phyloP scores from a whole-genome alignment of 2,113 vertebrate genomes.

The Bufo bufo region DNA sequence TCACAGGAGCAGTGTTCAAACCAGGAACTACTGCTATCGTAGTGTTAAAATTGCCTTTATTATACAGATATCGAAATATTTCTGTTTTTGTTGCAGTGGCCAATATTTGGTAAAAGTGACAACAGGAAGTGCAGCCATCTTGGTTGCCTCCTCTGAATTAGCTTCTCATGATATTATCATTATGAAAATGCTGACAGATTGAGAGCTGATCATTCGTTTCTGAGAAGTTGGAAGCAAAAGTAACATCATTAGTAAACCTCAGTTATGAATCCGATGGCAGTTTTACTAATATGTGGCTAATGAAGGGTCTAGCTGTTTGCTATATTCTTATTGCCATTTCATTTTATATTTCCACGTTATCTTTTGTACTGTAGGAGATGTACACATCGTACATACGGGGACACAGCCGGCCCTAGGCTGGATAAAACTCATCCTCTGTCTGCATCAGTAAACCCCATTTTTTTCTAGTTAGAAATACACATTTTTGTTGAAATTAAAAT shows the following conservation, averaged over 20 bases:
- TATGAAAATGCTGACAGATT: background rate
- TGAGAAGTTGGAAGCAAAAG: background rate
- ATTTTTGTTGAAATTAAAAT: background rate
- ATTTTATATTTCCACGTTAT: background rate
- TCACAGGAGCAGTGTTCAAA: too few species aligned
- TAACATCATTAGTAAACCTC: background rate
- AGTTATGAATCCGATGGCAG: background rate
- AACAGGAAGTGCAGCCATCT: background rate
- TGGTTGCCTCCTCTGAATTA: background rate
- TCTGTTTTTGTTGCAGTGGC: background rate
- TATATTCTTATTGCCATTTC: background rate
- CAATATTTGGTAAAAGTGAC: background rate
- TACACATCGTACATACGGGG: background rate
- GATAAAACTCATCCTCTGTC: background rate
- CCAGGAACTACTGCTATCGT: too few species aligned
- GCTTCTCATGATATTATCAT: background rate
- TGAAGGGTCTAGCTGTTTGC: background rate
- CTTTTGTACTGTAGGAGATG: background rate
- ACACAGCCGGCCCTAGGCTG: background rate
- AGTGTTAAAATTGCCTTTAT: background rate
- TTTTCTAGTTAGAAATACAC: background rate
- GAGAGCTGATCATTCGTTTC: background rate
- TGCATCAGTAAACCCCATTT: background rate
- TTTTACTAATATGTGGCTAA: background rate
- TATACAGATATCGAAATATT: background rate